These are phyloP conservation scores for Aleiodes leptofemur DNA, from an alignment of 2,888 invertebrate species.

Conservation along the genomic window DNA sequence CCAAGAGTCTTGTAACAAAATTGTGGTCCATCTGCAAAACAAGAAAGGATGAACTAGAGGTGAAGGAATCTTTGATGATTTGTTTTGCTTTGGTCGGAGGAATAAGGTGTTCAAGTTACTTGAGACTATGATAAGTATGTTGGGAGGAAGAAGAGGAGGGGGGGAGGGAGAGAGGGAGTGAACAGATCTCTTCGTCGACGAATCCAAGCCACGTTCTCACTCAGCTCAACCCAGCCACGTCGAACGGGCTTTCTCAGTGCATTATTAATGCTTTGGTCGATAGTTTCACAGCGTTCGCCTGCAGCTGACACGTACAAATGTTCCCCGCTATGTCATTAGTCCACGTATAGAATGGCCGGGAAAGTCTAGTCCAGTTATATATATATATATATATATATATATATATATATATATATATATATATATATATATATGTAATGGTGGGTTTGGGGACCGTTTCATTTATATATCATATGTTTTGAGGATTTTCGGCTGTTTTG, in stretches of 20 bases:
- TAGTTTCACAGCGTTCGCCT: constrained; percentile 69
- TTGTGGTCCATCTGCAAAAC: constrained; percentile 38
- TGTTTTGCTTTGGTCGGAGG: too few relatives aligned
- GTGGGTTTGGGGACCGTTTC: too few relatives aligned
- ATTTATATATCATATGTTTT: too few relatives aligned
- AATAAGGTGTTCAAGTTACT: too few relatives aligned
- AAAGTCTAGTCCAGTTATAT: constrained; percentile 49
- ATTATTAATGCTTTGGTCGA: constrained; percentile 72
- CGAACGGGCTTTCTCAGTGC: constrained; percentile 63
- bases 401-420: too few relatives aligned
- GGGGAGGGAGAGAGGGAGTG: background rate
- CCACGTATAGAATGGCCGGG: constrained; percentile 58
- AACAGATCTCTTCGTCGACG: constrained; percentile 54
- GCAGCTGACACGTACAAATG: constrained; percentile 72
- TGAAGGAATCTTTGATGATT: too few relatives aligned
- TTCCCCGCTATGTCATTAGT: constrained; percentile 70
- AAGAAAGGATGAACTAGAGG: constrained; percentile 45
- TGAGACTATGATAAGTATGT: too few relatives aligned
- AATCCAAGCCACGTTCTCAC: constrained; percentile 34
- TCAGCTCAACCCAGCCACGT: constrained; percentile 56
- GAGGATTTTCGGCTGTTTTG: too few relatives aligned
- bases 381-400: constrained; percentile 1
- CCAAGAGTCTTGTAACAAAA: background rate
- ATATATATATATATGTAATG: too few relatives aligned
- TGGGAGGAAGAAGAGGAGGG: too few relatives aligned